A percentile compares a stretch with the other conserved stretches of the same genome.
Conservation (phyloP, 2,888 invertebrate genomes). For the Campaea margaritaria region DNA sequence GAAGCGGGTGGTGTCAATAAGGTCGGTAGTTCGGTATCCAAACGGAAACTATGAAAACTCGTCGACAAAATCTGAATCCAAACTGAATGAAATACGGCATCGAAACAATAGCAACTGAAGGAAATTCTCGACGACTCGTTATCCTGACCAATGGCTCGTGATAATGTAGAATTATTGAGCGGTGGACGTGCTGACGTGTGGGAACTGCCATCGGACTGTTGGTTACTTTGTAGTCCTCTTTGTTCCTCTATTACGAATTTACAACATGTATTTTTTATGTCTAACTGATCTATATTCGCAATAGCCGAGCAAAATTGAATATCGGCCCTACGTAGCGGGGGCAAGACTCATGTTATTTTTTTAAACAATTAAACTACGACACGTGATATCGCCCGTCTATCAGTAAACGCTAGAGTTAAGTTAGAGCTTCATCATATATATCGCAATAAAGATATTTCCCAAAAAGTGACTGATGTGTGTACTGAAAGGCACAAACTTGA, state of each 20-base stretch:
- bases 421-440: too few relatives aligned
- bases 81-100: conserved; percentile 3
- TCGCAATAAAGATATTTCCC: too few relatives aligned
- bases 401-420: too few relatives aligned
- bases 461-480: background rate
- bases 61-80: background rate
- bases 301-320: too few relatives aligned
- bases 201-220: background rate
- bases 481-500: conserved; percentile 1
- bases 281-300: too few relatives aligned
- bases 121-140: conserved; percentile 34
- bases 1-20: too few relatives aligned
- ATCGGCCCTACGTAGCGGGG: too few relatives aligned
- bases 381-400: too few relatives aligned
- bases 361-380: too few relatives aligned
- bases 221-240: background rate
- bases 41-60: too few relatives aligned
- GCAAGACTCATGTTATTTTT: too few relatives aligned
- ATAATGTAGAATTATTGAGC: conserved; percentile 36
- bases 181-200: background rate
- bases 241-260: background rate
- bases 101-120: conserved; percentile 9
- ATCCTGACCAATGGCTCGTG: conserved; percentile 47
- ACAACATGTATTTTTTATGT: background rate
- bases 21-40: too few relatives aligned